Percentiles rank a stretch among this genome's conserved stretches.
Conservation (phyloP, 2,113 vertebrate genomes). For the Spheniscus mendiculus region DNA sequence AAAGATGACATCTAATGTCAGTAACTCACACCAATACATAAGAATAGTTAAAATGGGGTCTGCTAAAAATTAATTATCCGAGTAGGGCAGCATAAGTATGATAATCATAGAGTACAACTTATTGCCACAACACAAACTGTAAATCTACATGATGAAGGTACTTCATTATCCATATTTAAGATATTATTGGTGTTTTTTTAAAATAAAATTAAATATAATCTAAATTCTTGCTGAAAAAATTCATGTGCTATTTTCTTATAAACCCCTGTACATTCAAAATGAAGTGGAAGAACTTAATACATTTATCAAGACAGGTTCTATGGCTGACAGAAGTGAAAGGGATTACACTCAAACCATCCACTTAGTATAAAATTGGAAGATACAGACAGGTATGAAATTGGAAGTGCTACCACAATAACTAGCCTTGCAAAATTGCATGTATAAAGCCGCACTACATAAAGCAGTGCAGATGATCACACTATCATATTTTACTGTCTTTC, state of each 20-base stretch:
- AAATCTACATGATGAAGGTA: not conserved
- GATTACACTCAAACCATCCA: not conserved
- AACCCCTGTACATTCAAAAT: not conserved
- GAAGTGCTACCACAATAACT: not conserved
- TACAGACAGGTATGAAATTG: not conserved
- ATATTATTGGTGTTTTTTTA: not conserved
- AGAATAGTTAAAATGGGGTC: not conserved
- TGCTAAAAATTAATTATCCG: not conserved
- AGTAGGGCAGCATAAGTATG: fast-evolving
- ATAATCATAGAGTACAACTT: not conserved
- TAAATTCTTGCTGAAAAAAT: not conserved
- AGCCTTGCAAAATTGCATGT: not conserved
- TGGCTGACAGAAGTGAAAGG: not conserved
- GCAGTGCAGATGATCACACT: not conserved
- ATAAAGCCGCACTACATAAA: not conserved
- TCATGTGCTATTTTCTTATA: not conserved
- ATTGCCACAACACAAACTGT: fast-evolving
- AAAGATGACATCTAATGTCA: not conserved
- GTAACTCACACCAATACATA: fast-evolving
- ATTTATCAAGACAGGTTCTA: not conserved
- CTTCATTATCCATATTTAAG: not conserved
- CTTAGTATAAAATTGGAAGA: not conserved
- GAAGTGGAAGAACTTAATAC: not conserved
- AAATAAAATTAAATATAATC: not conserved
- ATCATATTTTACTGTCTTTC: not conserved